Conservation (phyloP, 1,140 invertebrate genomes). For the Papilio aristodemus region DNA sequence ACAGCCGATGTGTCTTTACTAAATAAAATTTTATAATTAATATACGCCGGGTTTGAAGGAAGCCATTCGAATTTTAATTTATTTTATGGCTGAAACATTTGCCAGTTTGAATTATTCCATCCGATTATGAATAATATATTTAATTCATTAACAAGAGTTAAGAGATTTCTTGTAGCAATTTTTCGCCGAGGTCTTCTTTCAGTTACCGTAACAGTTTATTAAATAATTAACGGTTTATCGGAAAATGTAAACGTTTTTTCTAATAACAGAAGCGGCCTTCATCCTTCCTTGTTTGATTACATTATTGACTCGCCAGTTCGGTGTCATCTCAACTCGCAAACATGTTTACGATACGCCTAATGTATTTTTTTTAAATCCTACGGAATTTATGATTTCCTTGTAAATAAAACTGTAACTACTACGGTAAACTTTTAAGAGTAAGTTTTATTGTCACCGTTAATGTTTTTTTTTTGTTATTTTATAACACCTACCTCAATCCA, state of each 20-base stretch:
- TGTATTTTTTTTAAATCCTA: slow-evolving; percentile 11
- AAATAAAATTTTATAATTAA: too few relatives aligned
- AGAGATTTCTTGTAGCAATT: too few relatives aligned
- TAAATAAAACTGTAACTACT: slow-evolving; percentile 6
- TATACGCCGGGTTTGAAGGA: too few relatives aligned
- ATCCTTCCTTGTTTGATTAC: slow-evolving; percentile 28
- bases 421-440: background rate
- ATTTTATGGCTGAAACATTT: too few relatives aligned
- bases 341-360: slow-evolving; percentile 21
- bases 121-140: too few relatives aligned
- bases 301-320: slow-evolving; percentile 10
- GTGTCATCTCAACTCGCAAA: slow-evolving; percentile 12
- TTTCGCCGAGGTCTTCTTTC: too few relatives aligned
- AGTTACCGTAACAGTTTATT: background rate
- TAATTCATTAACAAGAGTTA: too few relatives aligned
- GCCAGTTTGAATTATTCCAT: too few relatives aligned
- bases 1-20: too few relatives aligned
- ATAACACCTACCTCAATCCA: background rate
- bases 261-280: slow-evolving; percentile 1
- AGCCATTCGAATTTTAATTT: too few relatives aligned
- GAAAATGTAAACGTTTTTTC: slow-evolving; percentile 2
- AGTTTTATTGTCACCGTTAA: background rate
- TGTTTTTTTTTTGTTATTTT: background rate
- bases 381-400: slow-evolving; percentile 6
- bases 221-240: slow-evolving; percentile 6